Evolutionary conservation across 2,797 vertebrate species (phyloP), one percentile per base, ranked within the genome.

Genomic region (Spea hammondii): DNA sequence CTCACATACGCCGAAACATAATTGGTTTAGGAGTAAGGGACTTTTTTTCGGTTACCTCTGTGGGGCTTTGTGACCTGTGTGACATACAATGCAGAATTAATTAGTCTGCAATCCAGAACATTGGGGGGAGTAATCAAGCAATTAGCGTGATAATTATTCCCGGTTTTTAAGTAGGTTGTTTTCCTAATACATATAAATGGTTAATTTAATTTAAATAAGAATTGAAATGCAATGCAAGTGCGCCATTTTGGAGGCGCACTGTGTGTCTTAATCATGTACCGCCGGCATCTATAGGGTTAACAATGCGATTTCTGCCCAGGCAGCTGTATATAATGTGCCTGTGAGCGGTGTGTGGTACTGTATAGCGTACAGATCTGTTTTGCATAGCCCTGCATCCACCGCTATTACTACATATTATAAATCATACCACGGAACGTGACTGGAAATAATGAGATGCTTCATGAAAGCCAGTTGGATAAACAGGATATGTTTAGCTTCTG

Each of bases 401-500:
- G 59, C 46, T 62, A 59, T 73, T 49, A 62, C 71, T 50, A 60
- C n/a, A 51, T 50, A 32, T 45, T 51, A 64, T 65, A 74, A 65
- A 74, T 44, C 17, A 49, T 17, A 53, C n/a, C 14, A 44, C 32
- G 5, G 14, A 65, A 74, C n/a, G 65, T 48, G 72, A 74, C 72
- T 51, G 72, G 60, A 65, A 74, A 74, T 65, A 65, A 51, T 65
- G 59, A 74, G 54, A 74, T 44, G 60, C 17, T 65, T 32, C 45
- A 74, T 48, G 62, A 65, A 65, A 51, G 59, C 47, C 65, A 67
- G 46, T 48, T 49, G 54, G 60, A 74, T 65, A 74, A 74, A 65
- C 44, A 59, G 50, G 50, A 62, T 62, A 17, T 71, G 11, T 55
- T 53, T 55, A 55, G 51, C 14, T 51, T 66, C 72, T 12, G 72